phyloP scores from a whole-genome alignment of 2,888 invertebrate species.

The Cephus pulcher region DNA sequence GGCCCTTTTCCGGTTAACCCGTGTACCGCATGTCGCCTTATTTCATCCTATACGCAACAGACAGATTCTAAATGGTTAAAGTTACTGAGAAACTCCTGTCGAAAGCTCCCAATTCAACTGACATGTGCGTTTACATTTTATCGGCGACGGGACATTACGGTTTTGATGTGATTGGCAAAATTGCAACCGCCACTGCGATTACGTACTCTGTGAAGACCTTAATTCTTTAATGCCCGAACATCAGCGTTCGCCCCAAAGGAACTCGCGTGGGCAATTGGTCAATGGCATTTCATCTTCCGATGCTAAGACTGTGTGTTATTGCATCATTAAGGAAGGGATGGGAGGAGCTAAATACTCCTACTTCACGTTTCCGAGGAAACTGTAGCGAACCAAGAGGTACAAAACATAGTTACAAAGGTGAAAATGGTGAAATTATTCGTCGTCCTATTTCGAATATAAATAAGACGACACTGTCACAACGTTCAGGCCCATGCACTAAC shows the following conservation, averaged over 20 bases:
- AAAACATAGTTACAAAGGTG: background rate
- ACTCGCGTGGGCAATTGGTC: background rate
- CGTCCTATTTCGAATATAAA: background rate
- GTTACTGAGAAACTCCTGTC: too few species aligned
- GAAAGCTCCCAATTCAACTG: too few species aligned
- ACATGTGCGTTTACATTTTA: too few species aligned
- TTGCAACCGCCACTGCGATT: too few species aligned
- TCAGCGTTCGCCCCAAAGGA: background rate
- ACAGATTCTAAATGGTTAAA: too few species aligned
- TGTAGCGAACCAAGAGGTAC: background rate
- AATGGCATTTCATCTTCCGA: background rate
- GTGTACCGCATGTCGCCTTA: too few species aligned
- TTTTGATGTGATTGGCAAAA: too few species aligned
- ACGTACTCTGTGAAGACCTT: background rate
- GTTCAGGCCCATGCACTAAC: background rate
- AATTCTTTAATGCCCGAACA: background rate
- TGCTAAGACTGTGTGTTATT: background rate
- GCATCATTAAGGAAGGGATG: background rate
- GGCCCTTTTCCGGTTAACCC: too few species aligned
- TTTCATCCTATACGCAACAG: too few species aligned
- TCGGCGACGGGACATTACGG: too few species aligned
- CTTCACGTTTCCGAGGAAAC: background rate
- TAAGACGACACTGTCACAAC: background rate
- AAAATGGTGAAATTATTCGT: background rate
- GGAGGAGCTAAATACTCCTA: background rate